A percentile compares a stretch with the other conserved stretches of the same genome.
Evolutionary conservation across 2,797 vertebrate genomes (phyloP).

Genomic region (Etheostoma perlongum): DNA sequence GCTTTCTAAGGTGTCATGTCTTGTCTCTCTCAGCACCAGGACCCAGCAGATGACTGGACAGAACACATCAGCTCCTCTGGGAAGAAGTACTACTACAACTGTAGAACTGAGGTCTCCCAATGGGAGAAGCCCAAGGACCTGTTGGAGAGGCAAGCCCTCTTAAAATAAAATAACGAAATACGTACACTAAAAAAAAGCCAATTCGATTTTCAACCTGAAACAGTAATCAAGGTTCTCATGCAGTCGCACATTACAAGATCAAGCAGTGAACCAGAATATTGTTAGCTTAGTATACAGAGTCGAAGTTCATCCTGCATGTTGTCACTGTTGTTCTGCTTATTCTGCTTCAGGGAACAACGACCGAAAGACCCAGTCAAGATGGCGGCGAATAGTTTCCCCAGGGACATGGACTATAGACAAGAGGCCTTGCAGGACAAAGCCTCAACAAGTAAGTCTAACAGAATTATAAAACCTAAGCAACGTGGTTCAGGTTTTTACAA

Average conservation of each 20-base stretch:
- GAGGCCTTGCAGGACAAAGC: slow-evolving; percentile 98
- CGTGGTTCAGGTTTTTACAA: neutral
- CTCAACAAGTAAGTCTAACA: slow-evolving; percentile 72
- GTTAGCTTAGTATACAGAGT: neutral
- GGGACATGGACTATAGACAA: slow-evolving; percentile 99
- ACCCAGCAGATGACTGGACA: slow-evolving; percentile 98
- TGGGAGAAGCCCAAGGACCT: slow-evolving; percentile 99
- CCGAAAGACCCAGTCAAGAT: slow-evolving; percentile 97
- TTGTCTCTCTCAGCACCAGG: slow-evolving; percentile 81
- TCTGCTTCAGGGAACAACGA: slow-evolving; percentile 91
- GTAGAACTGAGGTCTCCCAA: slow-evolving; percentile 98
- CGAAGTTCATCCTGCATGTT: neutral
- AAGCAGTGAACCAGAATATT: neutral
- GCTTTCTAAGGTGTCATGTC: neutral
- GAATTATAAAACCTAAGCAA: neutral
- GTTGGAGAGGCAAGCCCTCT: slow-evolving; percentile 92
- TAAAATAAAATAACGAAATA: neutral
- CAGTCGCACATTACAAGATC: neutral
- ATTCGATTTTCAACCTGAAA: neutral
- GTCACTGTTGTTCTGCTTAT: slow-evolving; percentile 22
- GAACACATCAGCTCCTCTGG: slow-evolving; percentile 99
- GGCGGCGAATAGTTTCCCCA: slow-evolving; percentile 96
- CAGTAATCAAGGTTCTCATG: neutral
- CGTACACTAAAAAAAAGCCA: neutral
- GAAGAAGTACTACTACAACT: slow-evolving; percentile 99